phyloP scores from a whole-genome alignment of 1,140 invertebrate species.

The Aphis gossypii region DNA sequence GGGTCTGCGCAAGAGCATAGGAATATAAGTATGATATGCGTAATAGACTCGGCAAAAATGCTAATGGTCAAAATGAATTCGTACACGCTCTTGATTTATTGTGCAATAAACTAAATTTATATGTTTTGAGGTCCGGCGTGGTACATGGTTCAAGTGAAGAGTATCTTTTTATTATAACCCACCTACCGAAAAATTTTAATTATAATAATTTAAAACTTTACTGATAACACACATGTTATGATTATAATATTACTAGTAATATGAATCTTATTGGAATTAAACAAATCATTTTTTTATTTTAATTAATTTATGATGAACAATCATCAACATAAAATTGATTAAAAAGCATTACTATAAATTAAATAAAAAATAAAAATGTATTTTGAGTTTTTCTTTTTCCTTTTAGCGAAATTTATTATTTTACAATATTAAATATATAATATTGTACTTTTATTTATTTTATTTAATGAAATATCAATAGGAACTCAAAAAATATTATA shows the following conservation, averaged over 20 bases:
- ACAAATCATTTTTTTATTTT: no score
- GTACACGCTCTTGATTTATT: neutral
- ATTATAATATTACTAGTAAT: no score
- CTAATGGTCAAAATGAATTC: neutral
- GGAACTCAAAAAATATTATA: neutral
- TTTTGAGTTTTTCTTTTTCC: neutral
- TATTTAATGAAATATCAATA: no score
- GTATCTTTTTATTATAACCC: neutral
- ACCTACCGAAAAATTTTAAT: neutral
- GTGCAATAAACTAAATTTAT: conserved; percentile 30
- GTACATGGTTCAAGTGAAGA: neutral
- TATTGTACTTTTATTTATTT: no score
- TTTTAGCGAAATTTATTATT: neutral
- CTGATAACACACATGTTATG: neutral
- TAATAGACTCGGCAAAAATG: neutral
- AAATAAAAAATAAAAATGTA: neutral
- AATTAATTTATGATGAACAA: no score
- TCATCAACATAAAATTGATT: neutral
- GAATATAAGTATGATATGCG: neutral
- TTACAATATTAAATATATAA: neutral
- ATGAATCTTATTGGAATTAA: no score
- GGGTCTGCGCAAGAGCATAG: no score
- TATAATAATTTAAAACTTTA: neutral
- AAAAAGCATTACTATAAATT: neutral
- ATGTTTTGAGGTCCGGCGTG: neutral